These are phyloP conservation scores for Clarias pachynema DNA, from an alignment of 2,797 vertebrate species.

Conservation along the genomic window DNA sequence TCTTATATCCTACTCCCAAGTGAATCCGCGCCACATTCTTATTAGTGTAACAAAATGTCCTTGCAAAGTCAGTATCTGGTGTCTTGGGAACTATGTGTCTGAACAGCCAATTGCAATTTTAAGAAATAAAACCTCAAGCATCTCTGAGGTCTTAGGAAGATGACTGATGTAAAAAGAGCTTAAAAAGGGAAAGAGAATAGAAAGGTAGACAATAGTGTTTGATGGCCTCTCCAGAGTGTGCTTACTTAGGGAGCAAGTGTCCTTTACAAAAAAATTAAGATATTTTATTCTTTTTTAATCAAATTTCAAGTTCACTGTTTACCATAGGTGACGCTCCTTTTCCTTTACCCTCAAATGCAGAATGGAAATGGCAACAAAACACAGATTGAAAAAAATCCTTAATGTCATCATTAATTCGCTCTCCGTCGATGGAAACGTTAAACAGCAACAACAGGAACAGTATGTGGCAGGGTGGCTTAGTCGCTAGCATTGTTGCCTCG, in stretches of 20 bases:
- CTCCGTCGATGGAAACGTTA: not conserved
- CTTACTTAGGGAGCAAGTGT: slow-evolving; percentile 36
- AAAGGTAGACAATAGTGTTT: slow-evolving; percentile 36
- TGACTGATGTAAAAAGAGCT: slow-evolving; percentile 73
- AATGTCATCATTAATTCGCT: not conserved
- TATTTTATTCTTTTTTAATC: not conserved
- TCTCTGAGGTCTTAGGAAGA: slow-evolving; percentile 71
- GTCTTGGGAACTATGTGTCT: slow-evolving; percentile 41
- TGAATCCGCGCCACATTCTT: slow-evolving; percentile 34
- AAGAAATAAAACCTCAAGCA: slow-evolving; percentile 62
- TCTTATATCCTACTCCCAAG: slow-evolving; percentile 32
- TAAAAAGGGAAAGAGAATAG: slow-evolving; percentile 62
- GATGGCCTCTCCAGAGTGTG: slow-evolving; percentile 25
- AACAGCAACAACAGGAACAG: not conserved
- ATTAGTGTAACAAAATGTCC: slow-evolving; percentile 67
- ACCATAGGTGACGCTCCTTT: slow-evolving; percentile 68
- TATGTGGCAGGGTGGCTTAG: no score
- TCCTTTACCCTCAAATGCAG: slow-evolving; percentile 68
- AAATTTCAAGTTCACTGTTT: slow-evolving; percentile 34
- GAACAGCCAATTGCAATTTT: slow-evolving; percentile 62
- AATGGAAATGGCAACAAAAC: not conserved
- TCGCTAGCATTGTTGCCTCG: no score
- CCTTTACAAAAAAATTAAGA: slow-evolving; percentile 52
- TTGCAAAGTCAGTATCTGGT: slow-evolving; percentile 65
- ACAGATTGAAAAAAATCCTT: no score